Conservation (phyloP, 1,140 invertebrate species). For the Papilio machaon region DNA sequence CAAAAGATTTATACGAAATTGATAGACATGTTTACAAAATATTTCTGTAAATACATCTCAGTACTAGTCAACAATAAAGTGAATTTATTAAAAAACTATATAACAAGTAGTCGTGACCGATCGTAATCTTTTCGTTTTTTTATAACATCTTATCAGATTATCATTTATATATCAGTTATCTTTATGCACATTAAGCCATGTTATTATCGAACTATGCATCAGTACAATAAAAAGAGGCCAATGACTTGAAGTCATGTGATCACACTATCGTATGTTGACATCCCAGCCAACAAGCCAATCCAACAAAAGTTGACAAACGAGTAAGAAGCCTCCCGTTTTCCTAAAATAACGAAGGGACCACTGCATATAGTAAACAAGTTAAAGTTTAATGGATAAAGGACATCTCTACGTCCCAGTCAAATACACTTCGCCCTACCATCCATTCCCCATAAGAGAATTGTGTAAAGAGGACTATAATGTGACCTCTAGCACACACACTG, state of each 20-base stretch:
- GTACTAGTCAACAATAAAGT: background rate
- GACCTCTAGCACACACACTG: too few relatives aligned
- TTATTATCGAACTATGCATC: slow-evolving; percentile 10
- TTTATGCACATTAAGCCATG: slow-evolving; percentile 14
- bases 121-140: slow-evolving; percentile 2
- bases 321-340: too few relatives aligned
- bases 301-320: too few relatives aligned
- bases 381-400: too few relatives aligned
- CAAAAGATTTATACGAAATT: background rate
- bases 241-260: slow-evolving; percentile 38
- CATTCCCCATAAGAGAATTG: too few relatives aligned
- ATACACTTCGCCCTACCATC: too few relatives aligned
- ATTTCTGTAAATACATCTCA: background rate
- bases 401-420: too few relatives aligned
- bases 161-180: slow-evolving; percentile 1
- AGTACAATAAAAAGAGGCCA: slow-evolving; percentile 34
- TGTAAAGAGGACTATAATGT: too few relatives aligned
- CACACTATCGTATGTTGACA: slow-evolving; percentile 30
- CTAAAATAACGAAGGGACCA: too few relatives aligned
- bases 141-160: slow-evolving; percentile 17
- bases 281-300: background rate
- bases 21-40: background rate
- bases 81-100: background rate
- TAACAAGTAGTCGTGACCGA: background rate
- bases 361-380: too few relatives aligned